A percentile compares a stretch with the other conserved stretches of the same genome.
These are phyloP conservation scores for Drosophila sproati DNA, from an alignment of 1,140 invertebrate genomes.

Conservation along the genomic window DNA sequence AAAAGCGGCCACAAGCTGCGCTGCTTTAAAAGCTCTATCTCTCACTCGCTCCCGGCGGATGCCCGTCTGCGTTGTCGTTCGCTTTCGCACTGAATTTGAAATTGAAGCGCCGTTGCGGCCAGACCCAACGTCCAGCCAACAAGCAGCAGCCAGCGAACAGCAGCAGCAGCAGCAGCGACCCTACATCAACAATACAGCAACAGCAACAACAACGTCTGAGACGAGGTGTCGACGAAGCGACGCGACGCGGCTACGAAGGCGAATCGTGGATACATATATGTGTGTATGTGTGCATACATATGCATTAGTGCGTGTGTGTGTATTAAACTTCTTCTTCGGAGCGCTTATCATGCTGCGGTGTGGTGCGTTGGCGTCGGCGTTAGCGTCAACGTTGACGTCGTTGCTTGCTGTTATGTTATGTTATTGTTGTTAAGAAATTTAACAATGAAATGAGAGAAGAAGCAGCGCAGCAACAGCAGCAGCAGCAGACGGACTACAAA, in stretches of 20 bases:
- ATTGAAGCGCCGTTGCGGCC: conserved; percentile 50
- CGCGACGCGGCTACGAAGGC: conserved; percentile 17
- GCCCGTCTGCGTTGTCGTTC: conserved; percentile 55
- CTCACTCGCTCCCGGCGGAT: conserved; percentile 22
- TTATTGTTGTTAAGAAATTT: conserved; percentile 40
- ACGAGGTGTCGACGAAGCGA: conserved; percentile 9
- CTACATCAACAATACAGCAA: conserved; percentile 35
- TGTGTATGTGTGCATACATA: conserved; percentile 3
- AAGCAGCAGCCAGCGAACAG: conserved; percentile 21
- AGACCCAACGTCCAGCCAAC: conserved; percentile 39
- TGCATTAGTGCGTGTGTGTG: conserved; percentile 6
- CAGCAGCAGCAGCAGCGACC: conserved; percentile 22
- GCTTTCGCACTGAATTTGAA: conserved; percentile 65
- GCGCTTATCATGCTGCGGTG: conserved; percentile 43
- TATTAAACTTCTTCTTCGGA: conserved; percentile 38
- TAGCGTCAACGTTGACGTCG: conserved; percentile 23
- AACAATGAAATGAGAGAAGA: conserved; percentile 41
- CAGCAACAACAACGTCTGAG: conserved; percentile 36
- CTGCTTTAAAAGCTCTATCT: conserved; percentile 33
- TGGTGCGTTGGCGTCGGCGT: conserved; percentile 41
- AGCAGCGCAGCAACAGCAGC: conserved; percentile 11
- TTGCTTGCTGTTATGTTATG: conserved; percentile 7
- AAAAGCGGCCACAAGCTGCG: conserved; percentile 31
- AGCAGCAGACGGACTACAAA: neutral
- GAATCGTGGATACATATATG: conserved; percentile 22